Evolutionary conservation across 2,113 vertebrate species (phyloP), one percentile per base, ranked within the genome.

Genomic region (Onychostruthus taczanowskii): DNA sequence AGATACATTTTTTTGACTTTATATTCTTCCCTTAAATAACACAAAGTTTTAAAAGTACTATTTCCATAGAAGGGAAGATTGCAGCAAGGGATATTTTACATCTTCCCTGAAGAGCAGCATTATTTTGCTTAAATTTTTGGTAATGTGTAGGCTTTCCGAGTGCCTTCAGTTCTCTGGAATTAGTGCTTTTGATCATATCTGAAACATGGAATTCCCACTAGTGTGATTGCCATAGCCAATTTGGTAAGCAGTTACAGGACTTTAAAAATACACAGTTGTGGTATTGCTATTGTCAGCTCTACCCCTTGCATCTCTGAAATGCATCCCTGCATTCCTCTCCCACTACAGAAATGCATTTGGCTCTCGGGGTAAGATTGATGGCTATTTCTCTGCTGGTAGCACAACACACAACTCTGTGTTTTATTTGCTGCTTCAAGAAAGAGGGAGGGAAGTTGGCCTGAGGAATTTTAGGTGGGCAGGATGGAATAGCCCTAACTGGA

Each of bases 391-490:
- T 72, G 50, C 68, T 4, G 3, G 39, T 33, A 70, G 56, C 22
- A 41, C 47, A 88, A 61, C 22, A 39, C 43, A 80, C 13, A 43
- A 15, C 63, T 73, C 37, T 35, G 13, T 74, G 27, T 35, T 87
- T 64, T 78, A 33, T 84, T 89, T 86, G 79, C 33, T 67, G 59
- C 20, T 89, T 23, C 15, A 10, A n/a, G 37, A 76, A 85, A 35
- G 39, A 39, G 59, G 31, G 69, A 84, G 61, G 37, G 72, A 88
- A 92, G 53, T 46, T 49, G 47, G 31, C 17, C 26, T 37, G 47
- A 58, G 72, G 55, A 95, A 72, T 95, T 94, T 78, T 84, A 61
- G 47, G 72, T 89, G 88, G 83, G 85, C 79, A 89, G 90, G 63
- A 26, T 78, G 52, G 35, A 85, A 22, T 81, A 88, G 73, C 28